Evolutionary conservation across 2,113 vertebrate species (phyloP).

Genomic region (Neogale vison): DNA sequence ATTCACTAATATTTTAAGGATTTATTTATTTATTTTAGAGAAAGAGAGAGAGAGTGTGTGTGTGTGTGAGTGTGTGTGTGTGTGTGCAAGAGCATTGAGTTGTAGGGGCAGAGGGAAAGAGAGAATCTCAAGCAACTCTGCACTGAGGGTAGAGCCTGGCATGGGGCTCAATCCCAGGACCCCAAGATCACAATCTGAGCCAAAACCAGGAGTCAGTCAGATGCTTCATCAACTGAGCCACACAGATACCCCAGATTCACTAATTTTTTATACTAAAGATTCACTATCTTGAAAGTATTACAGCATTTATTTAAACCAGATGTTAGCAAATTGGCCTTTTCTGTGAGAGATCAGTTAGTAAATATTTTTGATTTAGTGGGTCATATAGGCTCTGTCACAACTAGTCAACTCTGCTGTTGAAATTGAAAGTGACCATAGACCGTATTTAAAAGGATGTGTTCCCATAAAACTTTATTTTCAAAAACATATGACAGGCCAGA

Average conservation of each 20-base stretch:
- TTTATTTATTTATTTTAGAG: neutral
- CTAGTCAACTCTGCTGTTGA: neutral
- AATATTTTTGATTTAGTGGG: neutral
- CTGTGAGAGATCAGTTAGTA: neutral
- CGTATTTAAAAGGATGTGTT: neutral
- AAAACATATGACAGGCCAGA: neutral
- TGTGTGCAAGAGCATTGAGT: neutral
- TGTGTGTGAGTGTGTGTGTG: too few relatives aligned
- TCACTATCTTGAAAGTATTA: neutral
- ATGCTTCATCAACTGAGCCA: neutral
- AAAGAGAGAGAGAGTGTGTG: neutral
- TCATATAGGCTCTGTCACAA: neutral
- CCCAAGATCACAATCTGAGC: neutral
- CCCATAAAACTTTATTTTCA: neutral
- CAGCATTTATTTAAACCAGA: neutral
- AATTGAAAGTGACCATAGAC: neutral
- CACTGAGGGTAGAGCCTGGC: neutral
- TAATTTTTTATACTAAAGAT: neutral
- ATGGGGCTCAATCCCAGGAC: neutral
- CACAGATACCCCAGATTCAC: neutral
- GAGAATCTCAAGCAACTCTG: neutral
- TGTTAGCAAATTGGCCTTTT: neutral
- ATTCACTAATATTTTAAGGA: neutral
- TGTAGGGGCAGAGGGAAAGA: neutral
- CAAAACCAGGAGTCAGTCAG: neutral